Evolutionary conservation across 2,888 invertebrate species (phyloP).

Genomic region (Busseola fusca): DNA sequence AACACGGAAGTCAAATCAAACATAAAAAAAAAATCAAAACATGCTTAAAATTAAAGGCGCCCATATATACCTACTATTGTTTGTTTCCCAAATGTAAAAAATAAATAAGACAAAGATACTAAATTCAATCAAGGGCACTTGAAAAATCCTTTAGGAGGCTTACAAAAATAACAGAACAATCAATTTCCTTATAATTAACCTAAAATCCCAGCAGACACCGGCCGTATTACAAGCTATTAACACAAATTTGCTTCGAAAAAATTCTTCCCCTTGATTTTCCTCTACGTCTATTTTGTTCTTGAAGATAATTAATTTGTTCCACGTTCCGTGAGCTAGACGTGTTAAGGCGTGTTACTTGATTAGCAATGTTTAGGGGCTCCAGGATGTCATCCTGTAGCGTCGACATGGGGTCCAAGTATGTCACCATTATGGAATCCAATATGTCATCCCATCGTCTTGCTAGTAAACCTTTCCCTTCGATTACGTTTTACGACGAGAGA

Average conservation of each 20-base stretch:
- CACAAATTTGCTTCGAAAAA: constrained; percentile 28
- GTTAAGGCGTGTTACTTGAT: constrained; percentile 43
- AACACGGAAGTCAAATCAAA: no score
- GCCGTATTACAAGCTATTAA: constrained; percentile 17
- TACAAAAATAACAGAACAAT: constrained; percentile 23
- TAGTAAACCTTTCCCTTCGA: constrained; percentile 39
- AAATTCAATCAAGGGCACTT: constrained; percentile 1
- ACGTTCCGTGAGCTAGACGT: constrained; percentile 11
- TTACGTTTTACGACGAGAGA: constrained; percentile 47
- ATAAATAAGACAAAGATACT: no score
- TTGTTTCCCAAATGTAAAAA: no score
- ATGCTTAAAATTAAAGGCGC: no score
- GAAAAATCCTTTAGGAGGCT: neutral
- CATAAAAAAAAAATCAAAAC: no score
- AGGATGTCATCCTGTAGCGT: constrained; percentile 33
- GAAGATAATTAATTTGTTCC: constrained; percentile 42
- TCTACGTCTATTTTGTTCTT: constrained; percentile 17
- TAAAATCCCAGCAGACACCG: constrained; percentile 31
- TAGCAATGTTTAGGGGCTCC: constrained; percentile 35
- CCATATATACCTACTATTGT: no score
- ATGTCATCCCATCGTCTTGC: constrained; percentile 29
- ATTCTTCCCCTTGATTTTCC: constrained; percentile 20
- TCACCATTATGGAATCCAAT: constrained; percentile 34
- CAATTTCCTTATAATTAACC: constrained; percentile 28
- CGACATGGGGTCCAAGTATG: constrained; percentile 18